Evolutionary conservation across 2,113 vertebrate species (phyloP).

Genomic region (Solea solea): DNA sequence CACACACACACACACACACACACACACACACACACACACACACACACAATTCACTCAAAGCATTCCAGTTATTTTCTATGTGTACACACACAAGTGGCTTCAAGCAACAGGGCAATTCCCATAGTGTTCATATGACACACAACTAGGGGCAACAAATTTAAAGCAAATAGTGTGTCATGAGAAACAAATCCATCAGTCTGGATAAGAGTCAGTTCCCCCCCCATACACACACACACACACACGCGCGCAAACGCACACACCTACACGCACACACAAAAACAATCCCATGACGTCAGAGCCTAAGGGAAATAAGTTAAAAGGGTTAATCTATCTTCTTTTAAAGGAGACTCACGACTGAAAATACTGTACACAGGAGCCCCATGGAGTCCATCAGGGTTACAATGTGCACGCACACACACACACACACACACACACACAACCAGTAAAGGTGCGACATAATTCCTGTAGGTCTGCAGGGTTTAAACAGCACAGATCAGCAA

Average conservation of each 20-base stretch:
- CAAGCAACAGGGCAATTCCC: constrained; percentile 37
- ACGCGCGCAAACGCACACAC: constrained; percentile 18
- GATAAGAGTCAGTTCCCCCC: background rate
- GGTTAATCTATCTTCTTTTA: constrained; percentile 65
- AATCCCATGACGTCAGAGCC: constrained; percentile 34
- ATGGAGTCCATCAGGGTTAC: constrained; percentile 38
- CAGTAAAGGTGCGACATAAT: constrained; percentile 47
- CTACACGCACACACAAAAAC: constrained; percentile 13
- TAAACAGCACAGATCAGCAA: constrained; percentile 56
- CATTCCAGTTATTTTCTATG: constrained; percentile 14
- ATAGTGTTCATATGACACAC: constrained; percentile 39
- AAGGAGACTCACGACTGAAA: constrained; percentile 35
- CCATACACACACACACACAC: constrained; percentile 17
- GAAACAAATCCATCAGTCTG: constrained; percentile 53
- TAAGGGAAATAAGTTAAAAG: constrained; percentile 57
- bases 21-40: background rate
- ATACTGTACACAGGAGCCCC: constrained; percentile 42
- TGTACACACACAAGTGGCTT: constrained; percentile 17
- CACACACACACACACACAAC: background rate
- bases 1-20: constrained; percentile 7
- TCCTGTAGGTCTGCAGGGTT: constrained; percentile 46
- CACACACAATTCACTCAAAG: constrained; percentile 26
- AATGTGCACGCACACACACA: constrained; percentile 12
- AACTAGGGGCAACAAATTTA: constrained; percentile 49
- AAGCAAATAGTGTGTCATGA: constrained; percentile 41